A percentile compares a stretch with the other conserved stretches of the same genome.
These are phyloP conservation scores for Clinocottus analis DNA, from an alignment of 2,113 vertebrate species.

Conservation along the genomic window DNA sequence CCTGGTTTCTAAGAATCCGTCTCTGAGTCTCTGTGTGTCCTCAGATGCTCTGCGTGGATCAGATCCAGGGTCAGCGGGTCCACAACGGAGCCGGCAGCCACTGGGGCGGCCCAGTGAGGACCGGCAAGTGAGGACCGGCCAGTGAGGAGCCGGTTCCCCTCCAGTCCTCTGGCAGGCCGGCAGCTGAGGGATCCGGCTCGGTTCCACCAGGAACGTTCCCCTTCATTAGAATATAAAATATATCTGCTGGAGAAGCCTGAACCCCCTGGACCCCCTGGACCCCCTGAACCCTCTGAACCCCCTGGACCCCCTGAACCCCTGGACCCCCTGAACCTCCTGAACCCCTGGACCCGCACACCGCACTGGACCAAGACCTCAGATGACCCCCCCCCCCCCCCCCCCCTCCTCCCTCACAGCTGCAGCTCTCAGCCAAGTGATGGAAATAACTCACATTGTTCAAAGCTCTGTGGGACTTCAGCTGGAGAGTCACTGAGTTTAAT, in stretches of 20 bases:
- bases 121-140: slow-evolving; percentile 13
- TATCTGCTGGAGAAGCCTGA: neutral
- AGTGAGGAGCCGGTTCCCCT: neutral
- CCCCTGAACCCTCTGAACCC: neutral
- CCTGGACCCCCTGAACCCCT: neutral
- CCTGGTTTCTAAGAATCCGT: neutral
- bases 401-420: neutral
- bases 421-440: slow-evolving; percentile 34
- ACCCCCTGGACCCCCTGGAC: neutral
- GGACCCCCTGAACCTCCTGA: too few species aligned
- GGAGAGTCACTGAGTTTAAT: slow-evolving; percentile 46
- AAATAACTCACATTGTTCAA: slow-evolving; percentile 54
- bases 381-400: neutral
- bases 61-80: slow-evolving; percentile 16
- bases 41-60: slow-evolving; percentile 18
- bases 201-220: slow-evolving; percentile 30
- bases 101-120: neutral
- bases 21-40: slow-evolving; percentile 35
- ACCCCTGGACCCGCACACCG: too few species aligned
- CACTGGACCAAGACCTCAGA: too few species aligned
- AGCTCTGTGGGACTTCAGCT: slow-evolving; percentile 51
- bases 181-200: slow-evolving; percentile 37
- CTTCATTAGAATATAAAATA: slow-evolving; percentile 20
- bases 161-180: slow-evolving; percentile 28
- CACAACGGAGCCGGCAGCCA: neutral